Evolutionary conservation across 2,888 invertebrate species (phyloP).

Genomic region (Phytoseiulus persimilis): DNA sequence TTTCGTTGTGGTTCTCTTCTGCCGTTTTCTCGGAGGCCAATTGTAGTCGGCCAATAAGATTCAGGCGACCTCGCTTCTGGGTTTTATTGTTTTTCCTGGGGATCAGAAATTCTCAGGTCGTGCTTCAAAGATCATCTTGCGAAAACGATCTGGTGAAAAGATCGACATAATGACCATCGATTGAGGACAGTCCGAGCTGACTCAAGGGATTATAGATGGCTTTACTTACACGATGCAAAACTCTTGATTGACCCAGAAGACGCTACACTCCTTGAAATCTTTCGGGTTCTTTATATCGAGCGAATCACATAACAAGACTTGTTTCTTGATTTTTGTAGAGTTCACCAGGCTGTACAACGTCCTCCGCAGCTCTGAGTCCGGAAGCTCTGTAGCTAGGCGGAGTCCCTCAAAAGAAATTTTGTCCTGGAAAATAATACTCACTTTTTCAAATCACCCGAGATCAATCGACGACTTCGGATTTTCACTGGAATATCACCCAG

Average conservation of each 20-base stretch:
- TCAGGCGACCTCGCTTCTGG: constrained; percentile 88
- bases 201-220: no score
- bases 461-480: no score
- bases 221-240: constrained; percentile 66
- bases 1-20: constrained; percentile 96
- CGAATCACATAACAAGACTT: constrained; percentile 70
- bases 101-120: no score
- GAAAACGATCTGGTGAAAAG: background rate
- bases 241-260: constrained; percentile 94
- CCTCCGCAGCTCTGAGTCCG: constrained; percentile 84
- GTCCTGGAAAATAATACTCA: constrained; percentile 55
- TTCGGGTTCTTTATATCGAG: constrained; percentile 76
- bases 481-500: no score
- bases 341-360: constrained; percentile 90
- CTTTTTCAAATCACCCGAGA: background rate
- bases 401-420: constrained; percentile 93
- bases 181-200: no score
- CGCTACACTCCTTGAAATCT: constrained; percentile 83
- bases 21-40: constrained; percentile 87
- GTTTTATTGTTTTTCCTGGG: constrained; percentile 82
- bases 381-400: constrained; percentile 87
- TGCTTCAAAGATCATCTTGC: no score
- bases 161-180: background rate
- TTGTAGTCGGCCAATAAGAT: constrained; percentile 66
- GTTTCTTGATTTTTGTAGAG: constrained; percentile 89